phyloP scores from a whole-genome alignment of 2,113 vertebrate species.

The Philantomba maxwellii region DNA sequence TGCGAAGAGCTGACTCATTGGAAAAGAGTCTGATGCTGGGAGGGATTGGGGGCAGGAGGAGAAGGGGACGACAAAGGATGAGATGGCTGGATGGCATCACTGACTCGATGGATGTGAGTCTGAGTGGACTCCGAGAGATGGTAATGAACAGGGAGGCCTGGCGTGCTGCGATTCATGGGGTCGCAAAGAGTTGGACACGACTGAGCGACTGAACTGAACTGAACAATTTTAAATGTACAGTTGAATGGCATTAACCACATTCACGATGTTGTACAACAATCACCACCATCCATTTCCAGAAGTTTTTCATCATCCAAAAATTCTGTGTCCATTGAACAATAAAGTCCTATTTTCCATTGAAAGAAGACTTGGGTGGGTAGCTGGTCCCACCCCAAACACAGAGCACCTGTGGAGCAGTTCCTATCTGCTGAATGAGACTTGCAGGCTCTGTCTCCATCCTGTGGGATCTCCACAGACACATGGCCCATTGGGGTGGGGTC shows the following conservation, averaged over 20 bases:
- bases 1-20: too few species aligned
- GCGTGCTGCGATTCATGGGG: too few species aligned
- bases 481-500: background rate
- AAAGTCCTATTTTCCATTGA: background rate
- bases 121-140: too few species aligned
- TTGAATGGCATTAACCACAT: background rate
- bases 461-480: background rate
- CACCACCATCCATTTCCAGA: background rate
- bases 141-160: too few species aligned
- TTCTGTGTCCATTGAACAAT: background rate
- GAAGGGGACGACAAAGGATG: too few species aligned
- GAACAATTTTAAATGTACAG: background rate
- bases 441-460: background rate
- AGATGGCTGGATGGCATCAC: too few species aligned
- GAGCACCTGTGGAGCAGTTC: background rate
- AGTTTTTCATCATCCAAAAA: background rate
- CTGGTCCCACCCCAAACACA: too few species aligned
- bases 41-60: too few species aligned
- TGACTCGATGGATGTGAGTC: too few species aligned
- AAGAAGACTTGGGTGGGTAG: background rate
- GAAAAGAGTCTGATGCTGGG: too few species aligned
- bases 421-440: background rate
- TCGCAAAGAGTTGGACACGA: too few species aligned
- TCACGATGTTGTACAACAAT: background rate
- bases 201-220: too few species aligned